Evolutionary conservation across 2,113 vertebrate species (phyloP).

Genomic region (Noturus placidus): DNA sequence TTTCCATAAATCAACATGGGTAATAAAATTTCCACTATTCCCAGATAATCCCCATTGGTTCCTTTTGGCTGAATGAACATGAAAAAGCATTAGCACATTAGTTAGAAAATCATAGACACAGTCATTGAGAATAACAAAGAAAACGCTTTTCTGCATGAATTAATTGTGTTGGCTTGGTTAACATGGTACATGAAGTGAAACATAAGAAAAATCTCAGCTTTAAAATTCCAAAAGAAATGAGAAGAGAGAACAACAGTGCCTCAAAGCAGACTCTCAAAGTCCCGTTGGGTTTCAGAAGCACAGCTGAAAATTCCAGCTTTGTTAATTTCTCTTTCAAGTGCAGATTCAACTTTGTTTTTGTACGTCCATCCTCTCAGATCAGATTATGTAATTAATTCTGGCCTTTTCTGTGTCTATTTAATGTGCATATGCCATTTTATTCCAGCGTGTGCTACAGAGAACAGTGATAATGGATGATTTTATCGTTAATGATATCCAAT

Average conservation of each 20-base stretch:
- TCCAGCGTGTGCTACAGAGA: background rate
- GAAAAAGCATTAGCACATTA: background rate
- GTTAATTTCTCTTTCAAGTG: slow-evolving; percentile 29
- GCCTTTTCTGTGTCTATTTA: background rate
- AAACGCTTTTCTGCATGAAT: background rate
- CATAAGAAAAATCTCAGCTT: background rate
- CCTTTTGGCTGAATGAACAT: background rate
- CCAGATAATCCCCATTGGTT: background rate
- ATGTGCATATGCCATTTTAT: background rate
- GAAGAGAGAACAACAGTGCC: background rate
- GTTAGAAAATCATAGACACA: background rate
- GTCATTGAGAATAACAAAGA: background rate
- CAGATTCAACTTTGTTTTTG: slow-evolving; percentile 8
- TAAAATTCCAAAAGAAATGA: background rate
- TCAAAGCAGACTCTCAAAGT: slow-evolving; percentile 25
- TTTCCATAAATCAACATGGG: background rate
- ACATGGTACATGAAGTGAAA: background rate
- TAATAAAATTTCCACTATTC: background rate
- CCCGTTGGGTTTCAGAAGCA: slow-evolving; percentile 15
- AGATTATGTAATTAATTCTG: slow-evolving; percentile 2
- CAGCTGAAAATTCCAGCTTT: slow-evolving; percentile 35
- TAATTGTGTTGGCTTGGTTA: background rate
- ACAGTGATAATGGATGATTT: background rate
- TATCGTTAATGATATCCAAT: background rate
- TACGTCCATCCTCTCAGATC: slow-evolving; percentile 2